Base-by-base conservation (phyloP, 2,888 invertebrate genomes). In the Chrysolina oricalcia region DNA sequence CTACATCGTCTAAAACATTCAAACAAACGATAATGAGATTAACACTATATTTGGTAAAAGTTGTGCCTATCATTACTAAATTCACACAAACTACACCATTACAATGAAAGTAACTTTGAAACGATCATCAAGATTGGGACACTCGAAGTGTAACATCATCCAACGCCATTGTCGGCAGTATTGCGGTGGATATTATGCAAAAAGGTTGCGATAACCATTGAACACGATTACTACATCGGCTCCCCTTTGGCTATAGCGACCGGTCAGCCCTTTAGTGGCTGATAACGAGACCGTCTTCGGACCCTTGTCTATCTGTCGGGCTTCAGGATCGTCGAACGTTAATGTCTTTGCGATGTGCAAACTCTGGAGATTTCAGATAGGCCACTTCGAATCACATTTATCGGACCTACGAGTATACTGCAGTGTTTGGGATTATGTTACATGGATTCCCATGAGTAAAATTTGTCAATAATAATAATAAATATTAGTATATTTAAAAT, bases 251-350 rank as follows among this genome's bases (percentile, higher is more conserved):
- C 46, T 21, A 35, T 41, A 83, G 81, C 85, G 87, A 88, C 87
- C 87, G 88, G 88, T 88, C 88, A 88, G 84, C 86, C 84, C 83
- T 83, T 86, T 87, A 87, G 83, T 82, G 83, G 84, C 86, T 88
- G 87, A 88, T 88, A 88, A 88, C 86, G 87, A 85, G 81, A 76
- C 67, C 72, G 19, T 50, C 69, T 69, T 59, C 74, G 77, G 76
- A 80, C 76, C 75, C 80, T 76, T 65, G 79, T 75, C 77, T 74
- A 50, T 68, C 68, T 27, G 67, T n/a, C 68, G 40, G 35, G 35
- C 53, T 27, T 13, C 40, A 23, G 19, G 40, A 68, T 53, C 53
- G 53, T 53, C 68, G 53, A 53, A 53, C 40, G 40, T 48, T 53
- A 68, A 27, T 59, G 59, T 59, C 35, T 59, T 59, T 59, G 68